Evolutionary conservation across 2,888 invertebrate genomes (phyloP), one percentile per base, ranked within the genome.

Genomic region (Plebejus anna): DNA sequence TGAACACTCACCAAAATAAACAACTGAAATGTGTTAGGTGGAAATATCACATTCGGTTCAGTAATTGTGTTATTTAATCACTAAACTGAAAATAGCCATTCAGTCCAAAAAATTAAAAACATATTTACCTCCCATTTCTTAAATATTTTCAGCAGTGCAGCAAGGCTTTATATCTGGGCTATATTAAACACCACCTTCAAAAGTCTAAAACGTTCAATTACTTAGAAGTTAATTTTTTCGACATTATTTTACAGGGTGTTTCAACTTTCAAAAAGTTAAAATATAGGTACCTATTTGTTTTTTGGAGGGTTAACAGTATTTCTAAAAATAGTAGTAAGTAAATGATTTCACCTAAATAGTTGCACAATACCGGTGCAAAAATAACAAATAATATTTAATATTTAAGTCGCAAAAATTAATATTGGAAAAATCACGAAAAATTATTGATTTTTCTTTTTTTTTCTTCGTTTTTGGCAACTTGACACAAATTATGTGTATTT

Each of bases 61-160:
- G 22, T 22, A 22, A 22, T 22, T n/a, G 3, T 59, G 9, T 59
- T n/a, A n/a, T 9, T 59, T 59, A 22, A 22, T 59, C 5, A 22
- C 0, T 22, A n/a, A 28, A n/a, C 59, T 59, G n/a, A 22, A n/a
- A n/a, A 59, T 59, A 22, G 59, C 22, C 4, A 6, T 59, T 59
- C n/a, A 59, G 22, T n/a, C 6, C 9, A n/a, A 59, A 7, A 9
- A 59, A 22, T 22, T 5, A 70, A 36, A 70, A 70, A 36, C 3
- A n/a, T 70, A 70, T n/a, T 70, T 70, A 70, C 70, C 70, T 70
- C 70, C 70, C 70, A 70, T 70, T 13, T 70, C 38, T 28, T 4
- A 38, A 61, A 61, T 61, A 61, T 61, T 28, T 28, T 61, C 11
- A 61, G 9, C 28, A 32, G 11, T 28, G 61, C 28, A 4, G 11